Conservation (phyloP, 1,140 invertebrate genomes). For the Coelopa frigida region DNA sequence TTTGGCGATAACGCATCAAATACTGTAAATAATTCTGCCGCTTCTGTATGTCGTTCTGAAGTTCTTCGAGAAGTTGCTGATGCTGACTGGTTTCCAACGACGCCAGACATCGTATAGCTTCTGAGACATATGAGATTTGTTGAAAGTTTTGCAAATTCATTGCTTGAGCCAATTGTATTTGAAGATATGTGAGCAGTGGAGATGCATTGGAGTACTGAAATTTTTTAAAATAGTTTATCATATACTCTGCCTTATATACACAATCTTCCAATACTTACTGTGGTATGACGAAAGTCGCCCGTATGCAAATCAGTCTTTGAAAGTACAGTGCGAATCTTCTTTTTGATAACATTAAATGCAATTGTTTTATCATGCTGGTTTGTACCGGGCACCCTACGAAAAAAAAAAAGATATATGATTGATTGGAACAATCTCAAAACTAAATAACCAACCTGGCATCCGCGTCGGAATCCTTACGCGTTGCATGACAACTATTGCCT, state of each 20-base stretch:
- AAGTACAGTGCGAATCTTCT: slow-evolving; percentile 85
- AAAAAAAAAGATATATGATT: slow-evolving; percentile 3
- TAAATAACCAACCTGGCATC: slow-evolving; percentile 18
- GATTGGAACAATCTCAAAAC: not conserved
- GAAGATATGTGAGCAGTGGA: slow-evolving; percentile 52
- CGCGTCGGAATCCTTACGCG: slow-evolving; percentile 8
- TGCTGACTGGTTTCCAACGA: slow-evolving; percentile 68
- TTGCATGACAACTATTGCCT: slow-evolving; percentile 27
- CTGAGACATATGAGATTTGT: slow-evolving; percentile 68
- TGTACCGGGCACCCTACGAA: slow-evolving; percentile 14
- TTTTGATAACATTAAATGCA: slow-evolving; percentile 77
- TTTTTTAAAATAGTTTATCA: not conserved
- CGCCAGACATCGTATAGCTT: slow-evolving; percentile 74
- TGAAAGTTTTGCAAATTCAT: slow-evolving; percentile 76
- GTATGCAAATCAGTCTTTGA: slow-evolving; percentile 69
- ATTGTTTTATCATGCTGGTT: slow-evolving; percentile 16
- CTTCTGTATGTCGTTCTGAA: slow-evolving; percentile 73
- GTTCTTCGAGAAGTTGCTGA: slow-evolving; percentile 66
- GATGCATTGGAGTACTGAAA: slow-evolving; percentile 29
- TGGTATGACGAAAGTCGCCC: slow-evolving; percentile 40
- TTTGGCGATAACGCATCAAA: slow-evolving; percentile 73
- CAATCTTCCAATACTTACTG: too few relatives aligned
- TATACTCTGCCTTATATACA: not conserved
- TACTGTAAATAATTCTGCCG: slow-evolving; percentile 79
- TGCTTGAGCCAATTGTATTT: slow-evolving; percentile 79